These are phyloP conservation scores for Emesis furor DNA, from an alignment of 2,888 invertebrate species.

Conservation along the genomic window DNA sequence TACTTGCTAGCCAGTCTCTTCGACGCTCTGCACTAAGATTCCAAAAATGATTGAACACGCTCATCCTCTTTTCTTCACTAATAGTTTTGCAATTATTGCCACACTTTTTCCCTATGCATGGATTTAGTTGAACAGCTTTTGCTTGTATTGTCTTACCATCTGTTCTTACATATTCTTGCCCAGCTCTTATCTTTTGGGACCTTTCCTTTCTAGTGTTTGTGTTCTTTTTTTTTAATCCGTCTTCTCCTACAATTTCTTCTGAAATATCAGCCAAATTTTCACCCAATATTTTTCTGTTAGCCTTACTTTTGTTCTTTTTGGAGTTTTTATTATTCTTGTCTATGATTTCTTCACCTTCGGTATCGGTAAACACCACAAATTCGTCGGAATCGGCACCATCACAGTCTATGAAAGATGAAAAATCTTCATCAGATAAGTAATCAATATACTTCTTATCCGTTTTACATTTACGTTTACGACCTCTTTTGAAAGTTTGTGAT, in stretches of 20 bases:
- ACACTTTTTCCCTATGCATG: conserved; percentile 31
- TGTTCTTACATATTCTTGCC: conserved; percentile 11
- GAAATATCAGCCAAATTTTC: conserved; percentile 9
- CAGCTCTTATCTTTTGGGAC: conserved; percentile 12
- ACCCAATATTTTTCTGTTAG: not conserved
- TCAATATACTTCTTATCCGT: conserved; percentile 9
- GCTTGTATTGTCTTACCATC: conserved; percentile 17
- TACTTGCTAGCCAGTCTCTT: conserved; percentile 19
- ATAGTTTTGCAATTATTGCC: conserved; percentile 8
- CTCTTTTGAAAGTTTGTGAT: not conserved
- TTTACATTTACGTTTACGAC: conserved; percentile 19
- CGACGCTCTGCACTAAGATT: conserved; percentile 24
- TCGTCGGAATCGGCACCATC: conserved; percentile 21
- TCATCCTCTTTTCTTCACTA: conserved; percentile 40
- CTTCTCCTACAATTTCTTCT: conserved; percentile 25
- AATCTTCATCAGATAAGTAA: conserved; percentile 30
- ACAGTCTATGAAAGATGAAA: conserved; percentile 25
- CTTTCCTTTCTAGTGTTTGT: conserved; percentile 42
- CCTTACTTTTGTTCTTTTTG: not conserved
- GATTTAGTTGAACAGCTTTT: conserved; percentile 44
- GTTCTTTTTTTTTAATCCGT: conserved; percentile 42
- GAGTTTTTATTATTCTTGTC: not conserved
- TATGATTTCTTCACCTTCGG: not conserved
- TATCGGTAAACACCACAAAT: conserved; percentile 22
- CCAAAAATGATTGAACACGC: conserved; percentile 57